Percentiles rank a stretch among this genome's conserved stretches.
Conservation (phyloP, 2,797 vertebrate genomes). For the Thalassophryne amazonica region DNA sequence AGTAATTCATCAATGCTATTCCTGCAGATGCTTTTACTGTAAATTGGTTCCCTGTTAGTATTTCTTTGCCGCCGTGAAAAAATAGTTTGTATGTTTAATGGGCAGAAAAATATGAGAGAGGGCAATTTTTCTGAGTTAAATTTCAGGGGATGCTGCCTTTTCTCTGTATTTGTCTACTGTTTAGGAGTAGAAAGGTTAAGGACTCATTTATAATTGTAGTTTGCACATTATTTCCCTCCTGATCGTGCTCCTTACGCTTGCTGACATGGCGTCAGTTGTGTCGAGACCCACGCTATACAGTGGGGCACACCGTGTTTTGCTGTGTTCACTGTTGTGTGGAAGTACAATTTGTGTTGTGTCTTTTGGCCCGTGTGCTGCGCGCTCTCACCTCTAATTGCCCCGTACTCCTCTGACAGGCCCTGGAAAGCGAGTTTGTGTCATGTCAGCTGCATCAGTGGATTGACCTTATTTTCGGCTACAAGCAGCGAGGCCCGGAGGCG, state of each 20-base stretch:
- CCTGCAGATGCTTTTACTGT: conserved; percentile 36
- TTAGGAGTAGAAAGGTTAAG: not conserved
- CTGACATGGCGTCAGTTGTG: not conserved
- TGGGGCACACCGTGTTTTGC: conserved; percentile 15
- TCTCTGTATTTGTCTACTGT: not conserved
- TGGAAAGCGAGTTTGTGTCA: conserved; percentile 99
- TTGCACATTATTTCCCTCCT: not conserved
- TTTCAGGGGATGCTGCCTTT: conserved; percentile 2
- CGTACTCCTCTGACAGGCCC: conserved; percentile 83
- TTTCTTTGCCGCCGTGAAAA: conserved; percentile 44
- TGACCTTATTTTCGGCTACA: conserved; percentile 99
- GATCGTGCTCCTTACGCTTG: not conserved
- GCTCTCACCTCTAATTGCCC: conserved; percentile 72
- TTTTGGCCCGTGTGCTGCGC: conserved; percentile 14
- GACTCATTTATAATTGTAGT: not conserved
- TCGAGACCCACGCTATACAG: not conserved
- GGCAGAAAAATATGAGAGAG: conserved; percentile 27
- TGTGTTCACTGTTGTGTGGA: conserved; percentile 19
- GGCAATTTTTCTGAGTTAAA: not conserved
- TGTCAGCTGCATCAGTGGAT: conserved; percentile 99
- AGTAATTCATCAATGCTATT: conserved; percentile 40
- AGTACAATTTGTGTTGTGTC: conserved; percentile 37
- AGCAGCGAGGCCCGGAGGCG: conserved; percentile 96
- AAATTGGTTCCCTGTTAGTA: conserved; percentile 54
- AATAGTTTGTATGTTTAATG: conserved; percentile 23